Base-by-base conservation (phyloP, 35 echinoderm and acorn worm species). In the Ophiothrix spiculata region DNA sequence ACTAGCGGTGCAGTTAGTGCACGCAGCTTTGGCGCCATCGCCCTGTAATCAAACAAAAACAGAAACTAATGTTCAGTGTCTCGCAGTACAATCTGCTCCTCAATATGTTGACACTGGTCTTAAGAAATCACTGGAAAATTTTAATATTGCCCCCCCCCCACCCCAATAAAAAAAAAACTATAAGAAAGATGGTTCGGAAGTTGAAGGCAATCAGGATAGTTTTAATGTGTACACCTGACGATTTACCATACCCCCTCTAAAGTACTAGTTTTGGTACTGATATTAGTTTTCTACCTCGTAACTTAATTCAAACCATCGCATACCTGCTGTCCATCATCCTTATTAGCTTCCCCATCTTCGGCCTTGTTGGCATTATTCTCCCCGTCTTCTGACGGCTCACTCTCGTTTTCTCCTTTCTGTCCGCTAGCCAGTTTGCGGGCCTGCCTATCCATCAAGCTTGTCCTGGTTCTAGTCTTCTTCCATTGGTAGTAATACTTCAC, bases 401-500 rank as follows among this genome's bases (percentile, higher is more conserved):
- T 84, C 56, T 84, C 81, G 69, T 84, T 84, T 12, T 94, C 89
- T 60, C 88, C 91, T 46, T 95, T 91, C 19, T 90, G 85, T 37
- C 81, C 88, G 14, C 36, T 34, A n/a, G 89, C 85, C 23, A 95
- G 80, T 79, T 95, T 95, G 36, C 89, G 81, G 39, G 89, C 93
- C 40, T 91, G 88, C 39, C 90, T 86, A 74, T 94, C 96, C 92
- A 94, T 99, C 37, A 99, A 92, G 89, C 96, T 99, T 85, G 96
- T 99, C 33, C 96, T 91, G 54, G 96, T 99, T 74, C 96, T 80
- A 31, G 93, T 99, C 77, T 99, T 99, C 83, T 99, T 99, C 96
- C 96, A 99, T 76, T 93, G 92, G 75, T 99, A 99, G 63, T 99
- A 99, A 45, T 99, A 99, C 69, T 89, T 91, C 1, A 99, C 96